A percentile compares a stretch with the other conserved stretches of the same genome.
phyloP scores from a whole-genome alignment of 2,113 vertebrate genomes.

The Piaya cayana region DNA sequence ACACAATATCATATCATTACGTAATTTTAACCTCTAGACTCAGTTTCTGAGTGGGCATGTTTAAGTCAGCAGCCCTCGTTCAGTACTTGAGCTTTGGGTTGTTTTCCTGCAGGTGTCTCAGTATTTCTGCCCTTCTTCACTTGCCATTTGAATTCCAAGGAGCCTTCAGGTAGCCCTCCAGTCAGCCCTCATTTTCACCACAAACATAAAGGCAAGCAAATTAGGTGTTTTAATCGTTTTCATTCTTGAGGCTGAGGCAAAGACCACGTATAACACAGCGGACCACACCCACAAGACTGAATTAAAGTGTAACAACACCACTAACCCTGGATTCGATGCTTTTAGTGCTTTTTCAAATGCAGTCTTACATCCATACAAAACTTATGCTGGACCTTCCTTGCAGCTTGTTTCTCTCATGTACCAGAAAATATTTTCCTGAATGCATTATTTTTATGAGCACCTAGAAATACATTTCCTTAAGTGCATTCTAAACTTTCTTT shows the following conservation, averaged over 20 bases:
- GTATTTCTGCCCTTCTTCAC: background rate
- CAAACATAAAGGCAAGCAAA: background rate
- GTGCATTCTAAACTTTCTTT: background rate
- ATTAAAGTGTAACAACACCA: background rate
- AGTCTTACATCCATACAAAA: background rate
- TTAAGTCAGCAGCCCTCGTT: background rate
- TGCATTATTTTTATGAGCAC: background rate
- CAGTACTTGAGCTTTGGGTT: background rate
- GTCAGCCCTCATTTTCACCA: background rate
- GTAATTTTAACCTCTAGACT: background rate
- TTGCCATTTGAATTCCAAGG: background rate
- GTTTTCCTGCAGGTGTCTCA: fast-evolving
- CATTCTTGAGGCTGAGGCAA: background rate
- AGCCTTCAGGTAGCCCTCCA: background rate
- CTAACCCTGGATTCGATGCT: background rate
- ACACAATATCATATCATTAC: background rate
- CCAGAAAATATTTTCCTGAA: background rate
- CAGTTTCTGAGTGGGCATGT: background rate
- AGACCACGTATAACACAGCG: background rate
- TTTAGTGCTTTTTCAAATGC: background rate
- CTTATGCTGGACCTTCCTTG: background rate
- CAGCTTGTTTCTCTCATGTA: background rate
- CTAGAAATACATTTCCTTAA: background rate
- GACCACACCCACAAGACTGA: background rate
- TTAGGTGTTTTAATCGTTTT: background rate